A percentile compares a stretch with the other conserved stretches of the same genome.
Conservation (phyloP, 2,113 vertebrate species). For the Pluvialis apricaria region DNA sequence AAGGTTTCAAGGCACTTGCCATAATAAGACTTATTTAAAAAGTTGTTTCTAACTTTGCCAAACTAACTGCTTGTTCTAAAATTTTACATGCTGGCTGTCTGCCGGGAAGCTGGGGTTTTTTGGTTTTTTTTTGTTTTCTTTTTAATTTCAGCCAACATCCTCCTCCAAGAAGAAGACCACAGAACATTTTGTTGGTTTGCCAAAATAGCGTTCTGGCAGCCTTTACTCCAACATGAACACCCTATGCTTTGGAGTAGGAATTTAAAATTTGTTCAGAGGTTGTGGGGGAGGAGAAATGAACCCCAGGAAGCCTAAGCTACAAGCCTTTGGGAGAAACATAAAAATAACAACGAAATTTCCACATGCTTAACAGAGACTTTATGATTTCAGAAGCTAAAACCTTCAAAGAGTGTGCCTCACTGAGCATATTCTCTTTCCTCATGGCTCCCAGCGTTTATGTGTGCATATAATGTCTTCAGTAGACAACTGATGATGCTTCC, state of each 20-base stretch:
- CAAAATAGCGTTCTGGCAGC: not conserved
- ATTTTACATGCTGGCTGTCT: not conserved
- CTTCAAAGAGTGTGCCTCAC: not conserved
- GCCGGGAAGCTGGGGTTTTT: not conserved
- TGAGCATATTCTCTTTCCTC: not conserved
- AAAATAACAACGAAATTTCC: not conserved
- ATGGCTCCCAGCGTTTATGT: not conserved
- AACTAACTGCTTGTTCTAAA: conserved; percentile 23
- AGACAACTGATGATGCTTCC: not conserved
- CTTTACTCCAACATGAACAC: not conserved
- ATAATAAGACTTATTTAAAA: not conserved
- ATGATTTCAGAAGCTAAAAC: conserved; percentile 15
- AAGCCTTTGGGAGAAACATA: not conserved
- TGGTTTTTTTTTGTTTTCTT: not conserved
- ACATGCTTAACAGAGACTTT: not conserved
- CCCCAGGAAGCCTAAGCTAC: not conserved
- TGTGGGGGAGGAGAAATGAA: not conserved
- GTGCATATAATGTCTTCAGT: not conserved
- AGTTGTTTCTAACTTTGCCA: conserved; percentile 12
- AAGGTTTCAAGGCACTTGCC: conserved; percentile 8
- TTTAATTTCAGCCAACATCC: conserved; percentile 15
- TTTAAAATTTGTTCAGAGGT: not conserved
- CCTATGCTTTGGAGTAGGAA: not conserved
- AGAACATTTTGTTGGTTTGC: not conserved
- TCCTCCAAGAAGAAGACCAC: not conserved